Base-by-base conservation (phyloP, 2,888 invertebrate genomes). In the Tetanocera ferruginea region DNA sequence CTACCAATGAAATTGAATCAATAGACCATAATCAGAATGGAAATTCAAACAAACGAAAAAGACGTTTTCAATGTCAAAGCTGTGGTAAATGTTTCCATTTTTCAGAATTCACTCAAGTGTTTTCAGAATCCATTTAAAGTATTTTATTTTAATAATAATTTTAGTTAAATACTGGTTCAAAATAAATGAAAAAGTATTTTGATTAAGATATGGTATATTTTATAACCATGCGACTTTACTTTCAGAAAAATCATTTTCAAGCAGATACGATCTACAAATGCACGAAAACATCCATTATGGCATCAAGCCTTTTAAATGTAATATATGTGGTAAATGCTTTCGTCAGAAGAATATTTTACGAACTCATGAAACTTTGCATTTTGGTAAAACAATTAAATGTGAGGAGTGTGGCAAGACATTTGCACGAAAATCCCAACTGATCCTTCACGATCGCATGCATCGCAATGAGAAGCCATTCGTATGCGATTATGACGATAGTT, bases 341-440 rank as follows among this genome's bases (percentile, higher is more conserved):
- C 74, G 79, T 17, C 81, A 81, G 66, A 80, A 82, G 71, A 80
- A 81, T 31, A 78, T 80, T 25, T 57, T 82, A 37, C 80, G 79
- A 14, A 82, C 80, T 1, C 82, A 82, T 72, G 78, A 81, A 76
- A 64, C 79, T 8, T 43, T 81, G 31, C 80, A 81, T 52, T 81
- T 79, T 74, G 80, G 80, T 19, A 82, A 81, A 75, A 80, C 79
- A 57, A 76, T 82, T 17, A 79, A 78, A 74, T 82, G 82, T 60
- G 72, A 62, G n/a, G 79, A 80, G 51, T 82, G 82, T 77, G 80
- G 77, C 17, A 82, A 80, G 62, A 80, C 80, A 70, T 82, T 80
- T 79, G 81, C 81, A 3, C 78, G 81, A 6, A 55, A 76, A 69
- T 80, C 80, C 9, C 80, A 82, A 60, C 78, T 82, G 4, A 82